These are phyloP conservation scores for Gallinago jamesoni DNA, from an alignment of 2,113 vertebrate genomes.

Conservation along the genomic window DNA sequence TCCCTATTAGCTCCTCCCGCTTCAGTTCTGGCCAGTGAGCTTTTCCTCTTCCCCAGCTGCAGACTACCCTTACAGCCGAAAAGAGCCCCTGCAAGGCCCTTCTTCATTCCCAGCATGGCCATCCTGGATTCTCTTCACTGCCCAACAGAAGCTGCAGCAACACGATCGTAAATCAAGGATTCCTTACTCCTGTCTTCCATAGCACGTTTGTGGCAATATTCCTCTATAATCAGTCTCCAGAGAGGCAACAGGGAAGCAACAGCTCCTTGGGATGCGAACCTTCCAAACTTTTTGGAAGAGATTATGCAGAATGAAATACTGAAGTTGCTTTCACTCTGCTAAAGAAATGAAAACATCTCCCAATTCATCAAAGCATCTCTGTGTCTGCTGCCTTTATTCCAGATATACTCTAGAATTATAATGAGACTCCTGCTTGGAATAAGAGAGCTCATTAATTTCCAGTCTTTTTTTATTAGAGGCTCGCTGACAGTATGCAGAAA, in stretches of 20 bases:
- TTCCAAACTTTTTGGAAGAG: neutral
- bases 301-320: neutral
- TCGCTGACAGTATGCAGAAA: neutral
- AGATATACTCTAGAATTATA: neutral
- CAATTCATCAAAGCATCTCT: neutral
- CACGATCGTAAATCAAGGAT: neutral
- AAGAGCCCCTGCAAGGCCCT: neutral
- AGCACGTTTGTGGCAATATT: neutral
- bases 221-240: neutral
- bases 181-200: neutral
- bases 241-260: neutral
- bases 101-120: neutral
- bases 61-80: neutral
- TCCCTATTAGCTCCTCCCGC: neutral
- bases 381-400: neutral
- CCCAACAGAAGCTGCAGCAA: neutral
- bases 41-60: neutral
- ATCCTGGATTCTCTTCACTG: neutral
- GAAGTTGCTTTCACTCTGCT: neutral
- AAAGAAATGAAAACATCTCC: neutral
- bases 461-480: neutral
- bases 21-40: neutral
- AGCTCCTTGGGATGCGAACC: neutral
- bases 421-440: neutral
- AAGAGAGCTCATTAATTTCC: neutral